Conservation (phyloP, 2,797 vertebrate genomes). For the Oryzias dopingdopingensis region DNA sequence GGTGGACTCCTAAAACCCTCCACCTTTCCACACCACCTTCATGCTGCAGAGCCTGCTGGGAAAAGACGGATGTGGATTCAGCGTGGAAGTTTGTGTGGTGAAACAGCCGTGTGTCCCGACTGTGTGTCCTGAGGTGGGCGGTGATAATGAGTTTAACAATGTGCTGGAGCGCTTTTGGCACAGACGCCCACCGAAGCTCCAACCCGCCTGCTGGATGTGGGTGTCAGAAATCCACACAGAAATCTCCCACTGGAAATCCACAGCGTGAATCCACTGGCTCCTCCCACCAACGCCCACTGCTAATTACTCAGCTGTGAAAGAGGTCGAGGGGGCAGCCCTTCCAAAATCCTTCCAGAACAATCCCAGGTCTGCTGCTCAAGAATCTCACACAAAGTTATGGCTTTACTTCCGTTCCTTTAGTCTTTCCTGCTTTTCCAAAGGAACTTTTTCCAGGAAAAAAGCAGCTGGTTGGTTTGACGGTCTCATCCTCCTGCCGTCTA, state of each 20-base stretch:
- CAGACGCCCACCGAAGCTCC: conserved; percentile 19
- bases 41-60: conserved; percentile 47
- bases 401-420: too few species aligned
- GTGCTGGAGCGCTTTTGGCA: conserved; percentile 29
- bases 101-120: conserved; percentile 53
- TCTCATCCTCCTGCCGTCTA: background rate
- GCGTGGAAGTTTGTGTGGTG: conserved; percentile 23
- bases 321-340: conserved; percentile 12
- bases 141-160: conserved; percentile 46
- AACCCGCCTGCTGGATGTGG: conserved; percentile 19
- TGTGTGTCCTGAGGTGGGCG: conserved; percentile 52
- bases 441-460: conserved; percentile 59
- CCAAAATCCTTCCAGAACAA: conserved; percentile 42
- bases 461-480: conserved; percentile 14
- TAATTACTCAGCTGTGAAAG: conserved; percentile 29
- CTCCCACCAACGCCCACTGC: conserved; percentile 27
- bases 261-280: conserved; percentile 23
- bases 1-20: conserved; percentile 59
- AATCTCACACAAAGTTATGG: too few species aligned
- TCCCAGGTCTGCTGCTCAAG: conserved; percentile 10
- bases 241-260: conserved; percentile 64
- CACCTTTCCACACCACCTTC: conserved; percentile 63
- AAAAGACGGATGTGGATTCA: conserved; percentile 46
- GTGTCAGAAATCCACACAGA: conserved; percentile 54
- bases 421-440: conserved; percentile 30